A percentile compares a stretch with the other conserved stretches of the same genome.
phyloP scores from a whole-genome alignment of 2,888 invertebrate genomes.

The Labia minor region DNA sequence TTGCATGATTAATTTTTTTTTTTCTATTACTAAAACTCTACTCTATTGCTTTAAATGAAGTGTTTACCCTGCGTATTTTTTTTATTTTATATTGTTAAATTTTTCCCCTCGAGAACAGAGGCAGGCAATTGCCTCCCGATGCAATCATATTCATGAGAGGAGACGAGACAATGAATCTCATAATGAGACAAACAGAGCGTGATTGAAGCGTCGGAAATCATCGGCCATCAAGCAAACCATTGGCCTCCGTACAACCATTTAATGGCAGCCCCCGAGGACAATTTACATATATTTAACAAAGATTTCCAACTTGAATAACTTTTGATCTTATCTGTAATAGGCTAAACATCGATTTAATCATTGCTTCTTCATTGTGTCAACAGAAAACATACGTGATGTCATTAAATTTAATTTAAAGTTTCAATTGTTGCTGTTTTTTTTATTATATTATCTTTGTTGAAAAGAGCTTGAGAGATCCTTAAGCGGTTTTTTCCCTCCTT shows the following conservation, averaged over 20 bases:
- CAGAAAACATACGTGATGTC: neutral
- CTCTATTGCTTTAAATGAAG: no score
- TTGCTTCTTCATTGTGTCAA: neutral
- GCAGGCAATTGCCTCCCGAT: neutral
- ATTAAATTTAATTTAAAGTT: neutral
- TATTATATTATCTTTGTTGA: neutral
- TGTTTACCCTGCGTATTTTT: neutral
- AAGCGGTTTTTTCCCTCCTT: neutral
- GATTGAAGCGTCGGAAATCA: neutral
- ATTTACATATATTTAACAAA: neutral
- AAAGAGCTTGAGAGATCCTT: neutral
- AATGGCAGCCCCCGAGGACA: neutral
- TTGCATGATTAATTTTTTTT: no score
- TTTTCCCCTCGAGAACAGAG: neutral
- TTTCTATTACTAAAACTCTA: no score
- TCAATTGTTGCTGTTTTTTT: neutral
- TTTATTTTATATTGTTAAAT: neutral
- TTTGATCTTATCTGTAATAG: neutral
- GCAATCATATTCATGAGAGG: neutral
- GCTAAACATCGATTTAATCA: neutral
- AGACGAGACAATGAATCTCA: neutral
- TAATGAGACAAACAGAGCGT: neutral
- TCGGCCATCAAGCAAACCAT: neutral
- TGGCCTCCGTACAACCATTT: neutral
- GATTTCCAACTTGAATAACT: neutral